Evolutionary conservation across 2,113 vertebrate species (phyloP).

Genomic region (Cepphus grylle): DNA sequence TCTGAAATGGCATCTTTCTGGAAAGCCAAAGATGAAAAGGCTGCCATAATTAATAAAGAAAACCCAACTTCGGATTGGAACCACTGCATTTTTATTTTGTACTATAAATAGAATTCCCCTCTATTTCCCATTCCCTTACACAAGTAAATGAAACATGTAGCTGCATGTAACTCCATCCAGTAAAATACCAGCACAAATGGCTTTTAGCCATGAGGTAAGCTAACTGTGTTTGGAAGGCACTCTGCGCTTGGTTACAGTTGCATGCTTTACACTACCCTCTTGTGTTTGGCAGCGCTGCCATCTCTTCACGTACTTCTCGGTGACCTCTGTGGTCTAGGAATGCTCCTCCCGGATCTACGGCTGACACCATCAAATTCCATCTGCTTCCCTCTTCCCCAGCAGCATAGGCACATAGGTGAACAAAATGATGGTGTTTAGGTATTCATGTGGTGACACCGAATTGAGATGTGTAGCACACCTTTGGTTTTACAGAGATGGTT

Average conservation of each 20-base stretch:
- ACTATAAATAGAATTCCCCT: conserved; percentile 75
- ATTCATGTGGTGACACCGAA: neutral
- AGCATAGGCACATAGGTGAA: neutral
- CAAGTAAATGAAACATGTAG: conserved; percentile 58
- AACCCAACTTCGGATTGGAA: conserved; percentile 28
- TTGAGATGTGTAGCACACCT: neutral
- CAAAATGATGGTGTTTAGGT: neutral
- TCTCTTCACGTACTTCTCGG: neutral
- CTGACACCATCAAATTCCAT: neutral
- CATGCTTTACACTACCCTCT: neutral
- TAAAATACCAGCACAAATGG: conserved; percentile 50
- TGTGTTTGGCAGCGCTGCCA: neutral
- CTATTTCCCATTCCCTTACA: conserved; percentile 67
- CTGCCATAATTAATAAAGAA: neutral
- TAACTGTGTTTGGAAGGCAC: conserved; percentile 19
- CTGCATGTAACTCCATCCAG: conserved; percentile 23
- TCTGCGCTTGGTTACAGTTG: neutral
- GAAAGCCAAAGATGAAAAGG: neutral
- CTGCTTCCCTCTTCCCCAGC: neutral
- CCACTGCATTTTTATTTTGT: conserved; percentile 75
- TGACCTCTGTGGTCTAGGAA: neutral
- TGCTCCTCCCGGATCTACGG: neutral
- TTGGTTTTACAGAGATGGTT: neutral
- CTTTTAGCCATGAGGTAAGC: neutral
- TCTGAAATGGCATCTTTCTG: neutral